A percentile compares a stretch with the other conserved stretches of the same genome.
phyloP scores from a whole-genome alignment of 1,140 invertebrate genomes.

The Coptotermes formosanus region DNA sequence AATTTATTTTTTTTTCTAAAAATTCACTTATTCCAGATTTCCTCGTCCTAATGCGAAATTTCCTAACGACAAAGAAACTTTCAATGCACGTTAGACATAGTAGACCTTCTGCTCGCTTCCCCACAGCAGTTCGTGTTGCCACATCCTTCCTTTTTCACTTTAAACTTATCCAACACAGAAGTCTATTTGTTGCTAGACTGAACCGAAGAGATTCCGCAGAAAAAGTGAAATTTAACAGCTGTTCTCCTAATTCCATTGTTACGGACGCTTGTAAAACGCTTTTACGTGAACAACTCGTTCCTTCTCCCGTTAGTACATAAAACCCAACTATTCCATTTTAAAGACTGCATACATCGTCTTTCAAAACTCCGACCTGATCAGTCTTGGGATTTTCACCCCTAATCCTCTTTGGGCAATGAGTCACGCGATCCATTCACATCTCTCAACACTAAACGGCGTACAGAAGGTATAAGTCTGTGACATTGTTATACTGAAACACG shows the following conservation, averaged over 20 bases:
- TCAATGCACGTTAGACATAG: too few relatives aligned
- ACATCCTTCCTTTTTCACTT: not conserved
- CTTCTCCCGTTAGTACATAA: not conserved
- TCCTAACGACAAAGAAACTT: too few relatives aligned
- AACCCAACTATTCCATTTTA: not conserved
- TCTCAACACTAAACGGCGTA: not conserved
- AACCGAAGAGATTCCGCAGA: not conserved
- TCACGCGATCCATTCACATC: not conserved
- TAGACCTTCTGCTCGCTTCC: too few relatives aligned
- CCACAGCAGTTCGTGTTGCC: too few relatives aligned
- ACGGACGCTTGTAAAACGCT: not conserved
- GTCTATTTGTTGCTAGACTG: not conserved
- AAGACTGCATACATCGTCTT: not conserved
- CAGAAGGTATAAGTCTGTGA: not conserved
- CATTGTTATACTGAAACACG: not conserved
- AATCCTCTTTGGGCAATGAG: constrained; percentile 4
- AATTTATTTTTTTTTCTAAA: too few relatives aligned
- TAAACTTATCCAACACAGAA: not conserved
- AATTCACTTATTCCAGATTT: too few relatives aligned
- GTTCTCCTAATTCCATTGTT: not conserved
- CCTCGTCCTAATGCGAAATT: too few relatives aligned
- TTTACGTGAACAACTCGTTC: not conserved
- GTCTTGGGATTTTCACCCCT: not conserved
- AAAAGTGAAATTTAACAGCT: not conserved
- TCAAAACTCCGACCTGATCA: not conserved